Conservation (phyloP, 2,888 invertebrate genomes). For the Linyphia triangularis region DNA sequence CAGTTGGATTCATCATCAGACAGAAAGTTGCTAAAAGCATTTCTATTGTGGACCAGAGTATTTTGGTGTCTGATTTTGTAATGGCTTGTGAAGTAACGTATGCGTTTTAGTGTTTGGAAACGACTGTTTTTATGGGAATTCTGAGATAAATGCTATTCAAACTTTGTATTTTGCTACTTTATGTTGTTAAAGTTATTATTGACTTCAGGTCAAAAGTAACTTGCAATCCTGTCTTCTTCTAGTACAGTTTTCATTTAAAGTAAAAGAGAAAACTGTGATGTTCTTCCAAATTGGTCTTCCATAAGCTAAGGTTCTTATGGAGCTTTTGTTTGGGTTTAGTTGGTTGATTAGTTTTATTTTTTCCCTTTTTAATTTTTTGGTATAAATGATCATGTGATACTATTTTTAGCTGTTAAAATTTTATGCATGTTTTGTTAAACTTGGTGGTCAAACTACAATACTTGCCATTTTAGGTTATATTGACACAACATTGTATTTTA, state of each 20-base stretch:
- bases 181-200: not conserved
- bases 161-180: not conserved
- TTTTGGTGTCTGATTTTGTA: slow-evolving; percentile 43
- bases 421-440: not conserved
- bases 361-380: not conserved
- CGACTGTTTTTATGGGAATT: not conserved
- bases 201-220: not conserved
- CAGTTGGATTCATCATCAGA: not conserved
- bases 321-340: not conserved
- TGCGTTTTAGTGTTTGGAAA: slow-evolving; percentile 27
- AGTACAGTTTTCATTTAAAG: not conserved
- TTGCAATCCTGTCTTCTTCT: slow-evolving; percentile 9
- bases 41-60: slow-evolving; percentile 48
- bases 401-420: not conserved
- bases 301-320: not conserved
- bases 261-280: not conserved
- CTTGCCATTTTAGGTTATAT: too few relatives aligned
- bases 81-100: slow-evolving; percentile 34
- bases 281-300: slow-evolving; percentile 22
- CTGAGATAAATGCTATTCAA: not conserved
- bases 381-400: not conserved
- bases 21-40: not conserved
- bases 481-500: too few relatives aligned
- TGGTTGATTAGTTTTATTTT: too few relatives aligned
- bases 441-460: not conserved